Evolutionary conservation across 1,140 invertebrate genomes (phyloP).

Genomic region (Tetragnatha versicolor): DNA sequence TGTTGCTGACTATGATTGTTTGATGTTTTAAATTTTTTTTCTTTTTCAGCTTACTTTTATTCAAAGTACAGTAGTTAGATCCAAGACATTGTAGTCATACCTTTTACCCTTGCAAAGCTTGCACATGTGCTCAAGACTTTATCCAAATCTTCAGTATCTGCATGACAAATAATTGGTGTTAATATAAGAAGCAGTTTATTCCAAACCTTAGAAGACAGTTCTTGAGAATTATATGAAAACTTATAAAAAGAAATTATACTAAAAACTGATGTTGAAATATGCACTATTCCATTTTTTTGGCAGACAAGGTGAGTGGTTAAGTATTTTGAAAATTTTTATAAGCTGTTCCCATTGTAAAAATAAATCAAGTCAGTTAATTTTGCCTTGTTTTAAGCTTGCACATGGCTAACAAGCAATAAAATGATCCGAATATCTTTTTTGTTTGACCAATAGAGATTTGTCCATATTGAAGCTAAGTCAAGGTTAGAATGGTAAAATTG

Average conservation of each 20-base stretch:
- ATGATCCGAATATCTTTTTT: no score
- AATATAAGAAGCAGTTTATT: conserved; percentile 31
- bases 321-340: neutral
- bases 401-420: no score
- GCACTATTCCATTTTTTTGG: conserved; percentile 46
- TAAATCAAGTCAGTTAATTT: no score
- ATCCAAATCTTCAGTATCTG: conserved; percentile 51
- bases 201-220: conserved; percentile 22
- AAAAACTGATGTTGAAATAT: conserved; percentile 25
- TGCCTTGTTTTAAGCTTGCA: no score
- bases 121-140: conserved; percentile 53
- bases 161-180: conserved; percentile 54
- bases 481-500: no score
- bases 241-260: conserved; percentile 17
- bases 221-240: conserved; percentile 31
- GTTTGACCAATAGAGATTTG: no score
- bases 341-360: neutral
- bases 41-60: conserved; percentile 51
- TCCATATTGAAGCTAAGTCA: no score
- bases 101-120: conserved; percentile 48
- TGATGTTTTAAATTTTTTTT: neutral
- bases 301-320: conserved; percentile 16
- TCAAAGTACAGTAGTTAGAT: conserved; percentile 55
- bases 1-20: no score
- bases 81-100: conserved; percentile 47